Conservation (phyloP, 2,113 vertebrate genomes). For the Nipponia nippon region DNA sequence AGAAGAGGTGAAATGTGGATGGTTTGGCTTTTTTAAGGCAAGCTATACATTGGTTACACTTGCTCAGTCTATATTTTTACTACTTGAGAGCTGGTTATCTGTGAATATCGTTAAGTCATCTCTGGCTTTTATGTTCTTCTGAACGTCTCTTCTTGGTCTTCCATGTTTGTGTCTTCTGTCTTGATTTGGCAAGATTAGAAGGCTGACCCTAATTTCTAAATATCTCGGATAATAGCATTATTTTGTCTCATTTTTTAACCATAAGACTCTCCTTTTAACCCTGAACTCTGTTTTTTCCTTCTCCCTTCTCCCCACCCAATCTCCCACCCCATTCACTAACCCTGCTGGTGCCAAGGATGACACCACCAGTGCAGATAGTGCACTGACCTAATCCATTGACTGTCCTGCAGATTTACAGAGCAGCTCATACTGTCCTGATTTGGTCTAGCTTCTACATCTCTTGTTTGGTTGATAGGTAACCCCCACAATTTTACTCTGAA, state of each 20-base stretch:
- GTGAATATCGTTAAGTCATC: not conserved
- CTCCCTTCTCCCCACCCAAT: not conserved
- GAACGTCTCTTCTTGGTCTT: not conserved
- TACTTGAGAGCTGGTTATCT: not conserved
- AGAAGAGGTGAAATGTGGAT: not conserved
- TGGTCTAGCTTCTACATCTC: not conserved
- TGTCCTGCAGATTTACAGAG: not conserved
- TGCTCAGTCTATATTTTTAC: not conserved
- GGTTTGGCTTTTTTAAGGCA: not conserved
- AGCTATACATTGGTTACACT: not conserved
- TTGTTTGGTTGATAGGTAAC: not conserved
- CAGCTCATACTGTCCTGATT: not conserved
- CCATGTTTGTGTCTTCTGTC: not conserved
- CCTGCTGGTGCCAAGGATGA: not conserved
- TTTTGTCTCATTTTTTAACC: not conserved
- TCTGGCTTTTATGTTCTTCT: not conserved
- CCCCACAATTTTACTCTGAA: not conserved
- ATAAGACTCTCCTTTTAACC: not conserved
- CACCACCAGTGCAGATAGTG: not conserved
- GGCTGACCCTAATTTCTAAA: not conserved
- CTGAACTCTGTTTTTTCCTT: rapidly evolving
- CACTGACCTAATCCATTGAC: not conserved
- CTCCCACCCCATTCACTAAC: not conserved
- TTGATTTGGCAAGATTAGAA: not conserved
- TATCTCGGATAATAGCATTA: not conserved